A percentile compares a stretch with the other conserved stretches of the same genome.
phyloP scores from a whole-genome alignment of 2,113 vertebrate genomes.

The Brachyhypopomus gauderio region DNA sequence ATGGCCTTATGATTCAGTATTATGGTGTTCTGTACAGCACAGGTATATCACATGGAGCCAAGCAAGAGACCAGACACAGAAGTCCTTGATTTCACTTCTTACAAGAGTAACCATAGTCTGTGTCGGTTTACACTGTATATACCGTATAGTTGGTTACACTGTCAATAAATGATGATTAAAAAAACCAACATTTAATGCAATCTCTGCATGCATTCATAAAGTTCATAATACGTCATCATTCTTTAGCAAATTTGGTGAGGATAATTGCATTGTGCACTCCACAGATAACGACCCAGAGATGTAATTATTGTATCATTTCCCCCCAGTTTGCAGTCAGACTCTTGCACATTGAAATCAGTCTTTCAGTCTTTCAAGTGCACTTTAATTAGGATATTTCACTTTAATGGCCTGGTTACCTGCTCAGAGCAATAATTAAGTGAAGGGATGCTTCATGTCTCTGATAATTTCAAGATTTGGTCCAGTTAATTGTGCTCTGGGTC shows the following conservation, averaged over 20 bases:
- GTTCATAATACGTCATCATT: background rate
- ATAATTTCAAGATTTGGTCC: conserved; percentile 36
- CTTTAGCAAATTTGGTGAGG: background rate
- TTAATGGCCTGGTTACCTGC: conserved; percentile 28
- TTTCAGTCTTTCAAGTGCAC: conserved; percentile 26
- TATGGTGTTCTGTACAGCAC: background rate
- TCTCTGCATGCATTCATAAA: background rate
- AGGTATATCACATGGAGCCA: background rate
- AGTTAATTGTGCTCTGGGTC: conserved; percentile 46
- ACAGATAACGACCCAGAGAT: background rate
- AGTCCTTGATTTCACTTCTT: background rate
- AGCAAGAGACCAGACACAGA: no score
- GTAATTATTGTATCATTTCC: conserved; percentile 27
- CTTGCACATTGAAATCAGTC: conserved; percentile 17
- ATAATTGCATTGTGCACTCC: conserved; percentile 5
- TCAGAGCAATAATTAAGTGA: conserved; percentile 45
- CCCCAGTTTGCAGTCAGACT: conserved; percentile 28
- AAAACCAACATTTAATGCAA: background rate
- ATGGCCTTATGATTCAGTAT: background rate
- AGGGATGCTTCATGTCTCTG: conserved; percentile 34
- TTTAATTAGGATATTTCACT: conserved; percentile 48
- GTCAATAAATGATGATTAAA: background rate
- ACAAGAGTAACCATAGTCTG: background rate
- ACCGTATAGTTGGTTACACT: background rate
- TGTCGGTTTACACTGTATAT: background rate